Percentiles rank a stretch among this genome's conserved stretches.
These are phyloP conservation scores for Rhinichthys osculus DNA, from an alignment of 2,797 vertebrate genomes.

Conservation along the genomic window DNA sequence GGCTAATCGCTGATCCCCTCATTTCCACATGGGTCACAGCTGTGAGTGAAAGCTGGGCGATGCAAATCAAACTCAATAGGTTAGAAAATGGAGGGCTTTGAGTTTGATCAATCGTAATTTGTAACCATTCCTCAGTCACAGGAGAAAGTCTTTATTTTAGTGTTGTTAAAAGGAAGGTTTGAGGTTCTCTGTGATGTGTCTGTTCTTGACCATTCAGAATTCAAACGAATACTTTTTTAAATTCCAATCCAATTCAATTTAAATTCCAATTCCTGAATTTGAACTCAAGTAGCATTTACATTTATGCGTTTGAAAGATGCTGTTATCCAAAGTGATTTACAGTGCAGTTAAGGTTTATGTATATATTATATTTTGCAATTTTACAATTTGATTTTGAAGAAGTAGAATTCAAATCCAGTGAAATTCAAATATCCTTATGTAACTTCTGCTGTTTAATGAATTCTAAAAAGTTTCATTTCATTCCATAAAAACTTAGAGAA, in stretches of 20 bases:
- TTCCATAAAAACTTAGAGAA: not conserved
- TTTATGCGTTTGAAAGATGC: not conserved
- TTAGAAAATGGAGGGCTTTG: constrained; percentile 52
- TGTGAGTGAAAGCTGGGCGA: constrained; percentile 39
- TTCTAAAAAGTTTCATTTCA: constrained; percentile 11
- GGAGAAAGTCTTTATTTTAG: constrained; percentile 40
- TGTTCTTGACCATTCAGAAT: not conserved
- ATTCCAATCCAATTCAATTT: not conserved
- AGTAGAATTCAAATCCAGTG: not conserved
- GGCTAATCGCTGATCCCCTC: constrained; percentile 39
- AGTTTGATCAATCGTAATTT: constrained; percentile 45
- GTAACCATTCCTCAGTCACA: constrained; percentile 21
- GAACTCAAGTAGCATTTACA: not conserved
- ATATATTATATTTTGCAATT: no score
- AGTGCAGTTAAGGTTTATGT: not conserved
- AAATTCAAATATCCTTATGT: no score
- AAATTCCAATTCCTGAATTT: not conserved
- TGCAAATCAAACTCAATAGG: constrained; percentile 60
- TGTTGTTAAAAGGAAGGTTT: not conserved
- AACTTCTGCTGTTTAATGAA: not conserved
- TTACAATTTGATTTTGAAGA: not conserved
- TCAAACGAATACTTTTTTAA: not conserved
- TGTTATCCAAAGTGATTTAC: not conserved
- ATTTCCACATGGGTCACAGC: constrained; percentile 47
- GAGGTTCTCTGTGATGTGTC: not conserved